Base-by-base conservation (phyloP, 2,113 vertebrate species). In the Saiga tatarica region DNA sequence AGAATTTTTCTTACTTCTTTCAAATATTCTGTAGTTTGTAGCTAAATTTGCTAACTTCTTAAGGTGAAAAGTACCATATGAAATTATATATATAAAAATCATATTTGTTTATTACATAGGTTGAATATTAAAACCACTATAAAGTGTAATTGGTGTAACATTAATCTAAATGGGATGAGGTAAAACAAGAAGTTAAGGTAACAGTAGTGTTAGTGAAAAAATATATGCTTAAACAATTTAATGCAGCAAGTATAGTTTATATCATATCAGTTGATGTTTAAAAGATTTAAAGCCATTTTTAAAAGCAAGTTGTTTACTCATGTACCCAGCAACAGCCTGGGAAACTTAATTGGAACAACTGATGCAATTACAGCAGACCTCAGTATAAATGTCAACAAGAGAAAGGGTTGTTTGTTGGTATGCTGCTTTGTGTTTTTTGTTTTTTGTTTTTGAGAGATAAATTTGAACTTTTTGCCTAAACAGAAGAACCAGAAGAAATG, bases 291-390 rank as follows among this genome's bases (percentile, higher is more conserved):
- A 28, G 12, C 9, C 36, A 84, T 91, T 96, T 94, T 42, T 28
- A 78, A 97, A 92, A 93, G 78, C 26, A 83, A 83, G n/a, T 16
- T 94, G 47, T 83, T 97, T 95, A 91, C 53, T 79, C 57, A 60
- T 78, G 87, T 92, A 89, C 76, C 30, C 33, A 85, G 62, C 42
- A 88, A 91, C 64, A 97, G 82, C 25, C 88, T 95, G 94, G 42
- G 39, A 97, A 96, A 79, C 2, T 42, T 95, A 97, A 97, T 23
- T 97, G 94, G 97, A 95, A 90, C 82, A 97, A 91, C 82, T 93
- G 96, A 95, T 86, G 86, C 82, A 79, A 21, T 93, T 89, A 98
- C 30, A 42, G 25, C 86, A 97, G 87, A 89, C 50, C 64, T 97
- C 67, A 71, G 30, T 85, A 53, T 91, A 97, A 97, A 97, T 98